These are phyloP conservation scores for Tyrannus savana DNA, from an alignment of 2,113 vertebrate species.

Conservation along the genomic window DNA sequence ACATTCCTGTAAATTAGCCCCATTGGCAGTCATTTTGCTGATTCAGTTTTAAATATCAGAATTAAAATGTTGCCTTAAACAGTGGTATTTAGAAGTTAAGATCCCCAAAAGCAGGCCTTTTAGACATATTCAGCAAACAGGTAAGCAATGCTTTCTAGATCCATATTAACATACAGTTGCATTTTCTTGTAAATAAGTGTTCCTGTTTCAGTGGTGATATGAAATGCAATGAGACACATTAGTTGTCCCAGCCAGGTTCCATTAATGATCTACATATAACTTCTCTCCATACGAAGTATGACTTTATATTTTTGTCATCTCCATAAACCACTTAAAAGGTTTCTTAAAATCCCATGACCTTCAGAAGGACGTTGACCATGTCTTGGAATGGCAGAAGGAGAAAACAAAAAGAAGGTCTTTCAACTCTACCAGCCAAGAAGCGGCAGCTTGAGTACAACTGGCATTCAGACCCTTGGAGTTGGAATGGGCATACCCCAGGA, in stretches of 20 bases:
- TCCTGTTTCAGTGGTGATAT: background rate
- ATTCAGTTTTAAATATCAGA: background rate
- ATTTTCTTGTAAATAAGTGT: background rate
- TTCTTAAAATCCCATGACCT: background rate
- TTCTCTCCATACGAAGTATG: background rate
- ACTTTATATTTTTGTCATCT: background rate
- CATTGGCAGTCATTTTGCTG: background rate
- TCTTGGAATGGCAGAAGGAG: background rate
- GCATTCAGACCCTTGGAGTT: no score
- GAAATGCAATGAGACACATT: background rate
- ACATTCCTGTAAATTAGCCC: background rate
- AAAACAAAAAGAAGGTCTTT: background rate
- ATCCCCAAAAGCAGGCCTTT: background rate
- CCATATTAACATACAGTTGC: background rate
- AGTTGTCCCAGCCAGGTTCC: background rate
- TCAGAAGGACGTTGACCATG: background rate
- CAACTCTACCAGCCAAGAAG: background rate
- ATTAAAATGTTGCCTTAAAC: background rate
- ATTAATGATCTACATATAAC: background rate
- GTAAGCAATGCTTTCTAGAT: background rate
- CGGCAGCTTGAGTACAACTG: no score
- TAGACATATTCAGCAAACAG: background rate
- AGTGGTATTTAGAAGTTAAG: background rate
- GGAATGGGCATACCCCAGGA: background rate
- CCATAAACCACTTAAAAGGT: background rate